These are phyloP conservation scores for Patella caerulea DNA, from an alignment of 2,888 invertebrate species.

Conservation along the genomic window DNA sequence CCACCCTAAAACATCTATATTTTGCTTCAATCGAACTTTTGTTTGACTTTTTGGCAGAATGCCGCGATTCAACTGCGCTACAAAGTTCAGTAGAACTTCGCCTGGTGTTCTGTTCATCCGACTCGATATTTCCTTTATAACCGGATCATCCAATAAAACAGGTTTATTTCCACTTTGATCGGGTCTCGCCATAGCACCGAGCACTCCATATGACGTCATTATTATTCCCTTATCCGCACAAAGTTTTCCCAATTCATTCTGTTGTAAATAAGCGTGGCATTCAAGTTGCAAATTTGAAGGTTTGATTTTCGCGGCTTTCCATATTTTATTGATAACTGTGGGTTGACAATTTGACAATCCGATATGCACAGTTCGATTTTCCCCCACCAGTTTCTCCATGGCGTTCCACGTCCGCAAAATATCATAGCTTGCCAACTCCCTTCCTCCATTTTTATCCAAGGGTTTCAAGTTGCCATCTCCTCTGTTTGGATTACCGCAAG, in stretches of 20 bases:
- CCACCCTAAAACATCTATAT: conserved; percentile 50
- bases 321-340: conserved; percentile 47
- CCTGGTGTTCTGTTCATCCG: conserved; percentile 49
- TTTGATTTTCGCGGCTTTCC: conserved; percentile 37
- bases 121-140: conserved; percentile 43
- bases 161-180: conserved; percentile 23
- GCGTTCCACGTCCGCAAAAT: conserved; percentile 50
- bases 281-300: conserved; percentile 59
- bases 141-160: conserved; percentile 39
- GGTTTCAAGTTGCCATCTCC: conserved; percentile 44
- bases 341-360: conserved; percentile 60
- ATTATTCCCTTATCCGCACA: conserved; percentile 45
- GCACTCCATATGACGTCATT: conserved; percentile 52
- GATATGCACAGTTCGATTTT: conserved; percentile 44
- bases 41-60: conserved; percentile 56
- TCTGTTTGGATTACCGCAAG: conserved; percentile 52
- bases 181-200: conserved; percentile 46
- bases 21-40: conserved; percentile 49
- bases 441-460: conserved; percentile 31
- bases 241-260: conserved; percentile 42
- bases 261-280: conserved; percentile 57
- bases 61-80: conserved; percentile 45
- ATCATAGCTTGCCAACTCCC: conserved; percentile 42
- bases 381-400: conserved; percentile 44
- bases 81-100: conserved; percentile 55